Evolutionary conservation across 2,113 vertebrate genomes (phyloP), one percentile per base, ranked within the genome.

Genomic region (Amazona vittata): DNA sequence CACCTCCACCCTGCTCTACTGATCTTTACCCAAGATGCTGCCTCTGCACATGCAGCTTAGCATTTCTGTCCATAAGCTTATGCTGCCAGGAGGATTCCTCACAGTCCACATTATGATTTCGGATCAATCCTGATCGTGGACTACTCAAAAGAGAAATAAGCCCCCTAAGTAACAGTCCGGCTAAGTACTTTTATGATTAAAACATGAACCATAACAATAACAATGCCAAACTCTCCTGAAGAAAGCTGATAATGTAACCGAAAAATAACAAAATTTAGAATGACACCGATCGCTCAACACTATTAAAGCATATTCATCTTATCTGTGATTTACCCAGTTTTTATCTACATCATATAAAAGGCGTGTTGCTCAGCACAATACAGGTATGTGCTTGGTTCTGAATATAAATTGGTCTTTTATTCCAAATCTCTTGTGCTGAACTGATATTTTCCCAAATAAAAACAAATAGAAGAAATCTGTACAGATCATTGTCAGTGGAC

Each of bases 271-370:
- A 55, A 81, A 55, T 62, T 91, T 50, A 57, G 53, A 93, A 78
- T 24, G 37, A 83, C 47, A 80, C 44, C 0, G 0, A 83, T 26
- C 0, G 0, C 33, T 78, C 65, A 67, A 50, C 18, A 29, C 29
- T 60, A 78, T 41, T 57, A 91, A 37, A 92, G 26, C 6, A 44
- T 17, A 68, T 28, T 59, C 1, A 65, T 75, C 78, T 81, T 55
- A 57, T 64, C 55, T 57, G 8, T 41, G 64, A 86, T 78, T 89
- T 82, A 89, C 17, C 4, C 44, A 21, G 13, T 17, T 90, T 85
- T 89, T 50, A 73, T 41, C 57, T 91, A 52, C 29, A 71, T 19
- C n/a, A 62, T 62, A 68, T 82, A 52, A 89, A 28, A 71, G 68
- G 84, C n/a, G 10, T 46, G 33, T 26, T 50, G 29, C 49, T 87